These are phyloP conservation scores for Xylophagus ater DNA, from an alignment of 2,888 invertebrate species.

Conservation along the genomic window DNA sequence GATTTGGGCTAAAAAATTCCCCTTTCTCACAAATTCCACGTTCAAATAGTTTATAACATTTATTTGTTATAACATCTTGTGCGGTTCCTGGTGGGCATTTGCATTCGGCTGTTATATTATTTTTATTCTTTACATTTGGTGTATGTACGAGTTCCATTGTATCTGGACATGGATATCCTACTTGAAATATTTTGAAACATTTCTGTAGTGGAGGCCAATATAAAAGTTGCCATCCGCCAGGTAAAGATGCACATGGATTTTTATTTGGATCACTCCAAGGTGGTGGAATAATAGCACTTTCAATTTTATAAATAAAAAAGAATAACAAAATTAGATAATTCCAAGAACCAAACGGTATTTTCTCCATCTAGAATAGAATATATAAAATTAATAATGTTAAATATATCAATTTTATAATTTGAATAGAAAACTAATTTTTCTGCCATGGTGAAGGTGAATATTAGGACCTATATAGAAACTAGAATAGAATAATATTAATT, in stretches of 20 bases:
- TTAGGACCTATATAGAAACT: no score
- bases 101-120: constrained; percentile 59
- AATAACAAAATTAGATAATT: no score
- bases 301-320: neutral
- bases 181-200: constrained; percentile 80
- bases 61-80: constrained; percentile 53
- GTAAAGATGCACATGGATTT: constrained; percentile 71
- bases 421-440: no score
- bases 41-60: constrained; percentile 63
- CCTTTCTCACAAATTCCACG: constrained; percentile 60
- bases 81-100: constrained; percentile 73
- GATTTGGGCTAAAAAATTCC: constrained; percentile 64
- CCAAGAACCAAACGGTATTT: no score
- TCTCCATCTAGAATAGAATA: no score
- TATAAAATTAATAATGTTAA: no score
- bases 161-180: constrained; percentile 70
- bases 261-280: constrained; percentile 74
- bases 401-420: no score
- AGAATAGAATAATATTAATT: no score
- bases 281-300: constrained; percentile 44
- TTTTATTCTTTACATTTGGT: constrained; percentile 38
- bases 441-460: no score
- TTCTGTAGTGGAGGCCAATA: constrained; percentile 75
- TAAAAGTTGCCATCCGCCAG: constrained; percentile 74
- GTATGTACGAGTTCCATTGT: constrained; percentile 71